Percentiles rank a stretch among this genome's conserved stretches.
These are phyloP conservation scores for Opisthograptis luteolata DNA, from an alignment of 2,888 invertebrate genomes.

Conservation along the genomic window DNA sequence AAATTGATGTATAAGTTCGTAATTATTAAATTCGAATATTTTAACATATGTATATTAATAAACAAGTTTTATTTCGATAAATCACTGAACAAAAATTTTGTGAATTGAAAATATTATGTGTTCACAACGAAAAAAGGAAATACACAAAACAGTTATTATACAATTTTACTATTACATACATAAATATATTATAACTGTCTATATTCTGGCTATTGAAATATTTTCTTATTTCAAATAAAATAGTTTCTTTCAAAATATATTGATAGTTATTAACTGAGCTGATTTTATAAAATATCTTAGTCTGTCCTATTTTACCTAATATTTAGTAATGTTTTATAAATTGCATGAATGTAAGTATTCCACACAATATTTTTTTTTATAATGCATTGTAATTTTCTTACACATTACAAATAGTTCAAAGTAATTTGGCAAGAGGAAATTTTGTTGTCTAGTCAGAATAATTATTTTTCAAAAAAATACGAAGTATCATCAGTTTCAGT, in stretches of 20 bases:
- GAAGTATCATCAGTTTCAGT: too few species aligned
- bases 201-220: slow-evolving; percentile 22
- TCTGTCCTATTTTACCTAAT: too few species aligned
- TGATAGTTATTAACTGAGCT: slow-evolving; percentile 13
- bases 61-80: slow-evolving; percentile 82
- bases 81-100: slow-evolving; percentile 71
- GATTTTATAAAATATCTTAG: too few species aligned
- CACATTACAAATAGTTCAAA: too few species aligned
- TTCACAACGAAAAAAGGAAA: slow-evolving; percentile 63
- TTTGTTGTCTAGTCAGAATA: too few species aligned
- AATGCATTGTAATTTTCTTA: too few species aligned
- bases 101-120: slow-evolving; percentile 68
- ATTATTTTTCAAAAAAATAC: too few species aligned
- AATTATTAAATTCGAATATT: slow-evolving; percentile 85
- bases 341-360: too few species aligned
- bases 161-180: slow-evolving; percentile 17
- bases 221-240: slow-evolving; percentile 11
- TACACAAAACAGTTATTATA: slow-evolving; percentile 17
- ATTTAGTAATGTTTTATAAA: too few species aligned
- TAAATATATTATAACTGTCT: slow-evolving; percentile 27
- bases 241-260: neutral
- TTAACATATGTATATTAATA: slow-evolving; percentile 85
- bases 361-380: too few species aligned
- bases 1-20: slow-evolving; percentile 85
- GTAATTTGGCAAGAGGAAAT: too few species aligned